Evolutionary conservation across 2,113 vertebrate genomes (phyloP).

Genomic region (Daboia siamensis): DNA sequence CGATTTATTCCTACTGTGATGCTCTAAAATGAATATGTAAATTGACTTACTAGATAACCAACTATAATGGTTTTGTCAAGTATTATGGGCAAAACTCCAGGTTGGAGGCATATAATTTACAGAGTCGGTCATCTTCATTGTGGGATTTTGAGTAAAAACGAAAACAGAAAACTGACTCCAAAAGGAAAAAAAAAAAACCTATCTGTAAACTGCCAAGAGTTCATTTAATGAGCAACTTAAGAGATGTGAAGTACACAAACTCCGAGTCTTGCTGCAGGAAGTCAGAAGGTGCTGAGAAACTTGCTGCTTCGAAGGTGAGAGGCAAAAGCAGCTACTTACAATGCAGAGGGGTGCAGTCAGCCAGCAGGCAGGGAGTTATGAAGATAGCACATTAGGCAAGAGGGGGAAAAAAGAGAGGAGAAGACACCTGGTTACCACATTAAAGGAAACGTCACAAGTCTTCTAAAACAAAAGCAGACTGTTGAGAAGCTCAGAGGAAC

Average conservation of each 20-base stretch:
- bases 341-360: slow-evolving; percentile 29
- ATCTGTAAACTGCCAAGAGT: neutral
- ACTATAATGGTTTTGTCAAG: neutral
- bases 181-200: neutral
- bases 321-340: slow-evolving; percentile 46
- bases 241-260: neutral
- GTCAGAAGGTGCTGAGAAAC: neutral
- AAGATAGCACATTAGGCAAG: slow-evolving; percentile 23
- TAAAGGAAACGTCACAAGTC: neutral
- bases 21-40: neutral
- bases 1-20: neutral
- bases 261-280: neutral
- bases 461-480: neutral
- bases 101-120: neutral
- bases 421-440: slow-evolving; percentile 27
- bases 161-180: neutral
- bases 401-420: slow-evolving; percentile 32
- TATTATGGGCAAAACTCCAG: neutral
- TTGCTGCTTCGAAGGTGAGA: neutral
- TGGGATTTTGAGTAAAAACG: neutral
- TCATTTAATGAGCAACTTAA: neutral
- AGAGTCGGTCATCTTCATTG: slow-evolving; percentile 3
- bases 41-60: neutral
- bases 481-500: neutral
- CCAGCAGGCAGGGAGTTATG: slow-evolving; percentile 17